Conservation (phyloP, 2,113 vertebrate species). For the Leptosomus discolor region DNA sequence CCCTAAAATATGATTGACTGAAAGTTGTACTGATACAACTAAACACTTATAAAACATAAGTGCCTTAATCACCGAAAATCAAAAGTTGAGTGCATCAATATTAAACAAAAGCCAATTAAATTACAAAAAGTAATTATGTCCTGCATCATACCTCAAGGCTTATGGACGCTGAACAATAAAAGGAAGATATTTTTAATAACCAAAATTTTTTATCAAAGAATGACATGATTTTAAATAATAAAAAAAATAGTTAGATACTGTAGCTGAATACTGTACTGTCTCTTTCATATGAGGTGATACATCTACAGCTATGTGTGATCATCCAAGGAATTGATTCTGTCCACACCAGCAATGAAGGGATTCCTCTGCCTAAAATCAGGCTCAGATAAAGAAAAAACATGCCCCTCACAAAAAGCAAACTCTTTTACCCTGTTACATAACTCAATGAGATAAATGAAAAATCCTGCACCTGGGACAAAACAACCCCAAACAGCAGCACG, state of each 20-base stretch:
- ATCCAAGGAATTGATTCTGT: background rate
- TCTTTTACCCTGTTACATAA: background rate
- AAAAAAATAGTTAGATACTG: background rate
- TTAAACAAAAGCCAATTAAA: background rate
- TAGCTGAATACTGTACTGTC: background rate
- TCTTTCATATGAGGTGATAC: background rate
- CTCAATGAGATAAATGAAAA: background rate
- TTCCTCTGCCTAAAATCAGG: background rate
- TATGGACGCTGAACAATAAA: background rate
- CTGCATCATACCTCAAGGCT: background rate
- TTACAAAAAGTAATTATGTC: background rate
- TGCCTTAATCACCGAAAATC: background rate
- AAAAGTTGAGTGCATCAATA: background rate
- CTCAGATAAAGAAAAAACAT: background rate
- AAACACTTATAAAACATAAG: background rate
- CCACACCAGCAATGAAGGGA: background rate
- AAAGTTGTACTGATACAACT: background rate
- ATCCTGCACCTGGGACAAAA: background rate
- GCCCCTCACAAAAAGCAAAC: background rate
- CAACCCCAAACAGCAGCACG: background rate
- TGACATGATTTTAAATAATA: background rate
- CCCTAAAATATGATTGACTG: background rate
- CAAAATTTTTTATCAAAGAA: background rate
- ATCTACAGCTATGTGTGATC: background rate
- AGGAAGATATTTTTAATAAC: background rate